Base-by-base conservation (phyloP, 2,113 vertebrate genomes). In the Etia nguti region DNA sequence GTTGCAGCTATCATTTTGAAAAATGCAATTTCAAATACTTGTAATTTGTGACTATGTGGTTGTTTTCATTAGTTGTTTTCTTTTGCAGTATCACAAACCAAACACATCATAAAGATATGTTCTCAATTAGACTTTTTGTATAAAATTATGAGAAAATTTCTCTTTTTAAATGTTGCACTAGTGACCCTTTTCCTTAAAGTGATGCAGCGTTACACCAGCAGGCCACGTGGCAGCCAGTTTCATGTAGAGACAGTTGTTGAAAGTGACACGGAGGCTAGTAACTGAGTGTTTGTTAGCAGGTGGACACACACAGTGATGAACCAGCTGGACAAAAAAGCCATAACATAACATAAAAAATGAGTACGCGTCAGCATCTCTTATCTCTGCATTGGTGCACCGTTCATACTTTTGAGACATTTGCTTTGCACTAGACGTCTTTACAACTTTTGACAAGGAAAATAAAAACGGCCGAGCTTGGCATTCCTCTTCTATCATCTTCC, bases 401-500 rank as follows among this genome's bases (percentile, higher is more conserved):
- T 84, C 85, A 70, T 57, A 81, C 79, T 85, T 90, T 18, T 6
- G 6, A 90, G 84, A 46, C 62, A 59, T 84, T 92, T 87, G 80
- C 52, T 86, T 88, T 84, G 82, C 68, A 54, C 52, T 73, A 48
- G 81, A 92, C 89, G 73, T 91, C 92, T 93, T 82, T 84, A 91
- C 85, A 92, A 93, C 89, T 92, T 92, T 90, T 91, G 92, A 94
- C 84, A 92, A 34, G 83, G 92, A 93, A 94, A 94, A 95, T 93
- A 94, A 94, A 94, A 94, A 94, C 87, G 93, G 89, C 89, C 22
- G 52, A 89, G 92, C 90, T 90, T 91, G 93, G 94, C 94, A 93
- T 95, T 94, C 92, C 92, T 95, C 90, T 91, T 95, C 93, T 88
- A 94, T 95, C 92, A 94, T 93, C 90, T 92, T 94, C 92, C 88